Conservation (phyloP, 2,888 invertebrate species). For the Mythimna albipuncta region DNA sequence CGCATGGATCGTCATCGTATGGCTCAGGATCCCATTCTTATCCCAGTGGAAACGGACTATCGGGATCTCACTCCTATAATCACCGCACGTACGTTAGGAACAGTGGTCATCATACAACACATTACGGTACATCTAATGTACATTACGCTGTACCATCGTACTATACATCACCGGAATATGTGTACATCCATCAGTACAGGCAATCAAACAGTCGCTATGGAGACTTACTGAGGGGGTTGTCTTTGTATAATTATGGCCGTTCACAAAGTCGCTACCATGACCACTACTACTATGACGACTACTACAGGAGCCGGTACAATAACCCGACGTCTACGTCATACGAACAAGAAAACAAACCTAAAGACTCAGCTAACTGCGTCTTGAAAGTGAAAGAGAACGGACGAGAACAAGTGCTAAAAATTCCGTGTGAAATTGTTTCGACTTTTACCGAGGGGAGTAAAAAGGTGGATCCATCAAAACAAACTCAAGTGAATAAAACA, state of each 20-base stretch:
- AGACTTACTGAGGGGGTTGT: slow-evolving; percentile 82
- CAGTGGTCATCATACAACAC: slow-evolving; percentile 40
- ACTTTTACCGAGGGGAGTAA: slow-evolving; percentile 82
- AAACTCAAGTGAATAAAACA: slow-evolving; percentile 71
- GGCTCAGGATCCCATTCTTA: slow-evolving; percentile 10
- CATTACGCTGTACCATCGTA: slow-evolving; percentile 42
- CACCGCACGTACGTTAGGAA: slow-evolving; percentile 56
- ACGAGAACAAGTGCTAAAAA: slow-evolving; percentile 75
- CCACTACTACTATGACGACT: slow-evolving; percentile 85
- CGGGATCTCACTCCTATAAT: slow-evolving; percentile 28
- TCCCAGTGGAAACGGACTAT: slow-evolving; percentile 14
- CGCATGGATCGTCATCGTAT: slow-evolving; percentile 8
- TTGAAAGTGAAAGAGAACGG: slow-evolving; percentile 80
- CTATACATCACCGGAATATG: slow-evolving; percentile 80
- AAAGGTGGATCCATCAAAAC: slow-evolving; percentile 63
- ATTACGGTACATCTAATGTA: slow-evolving; percentile 8
- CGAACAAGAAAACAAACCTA: slow-evolving; percentile 17
- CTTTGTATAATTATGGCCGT: slow-evolving; percentile 85
- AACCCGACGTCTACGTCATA: slow-evolving; percentile 48
- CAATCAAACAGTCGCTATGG: slow-evolving; percentile 82
- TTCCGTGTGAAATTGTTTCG: slow-evolving; percentile 87
- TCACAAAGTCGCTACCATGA: slow-evolving; percentile 79
- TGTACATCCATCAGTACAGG: slow-evolving; percentile 83
- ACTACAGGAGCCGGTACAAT: slow-evolving; percentile 76
- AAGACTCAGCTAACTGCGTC: slow-evolving; percentile 75